Conservation (phyloP, 35 echinoderm and acorn worm genomes). For the Amphiura filiformis region DNA sequence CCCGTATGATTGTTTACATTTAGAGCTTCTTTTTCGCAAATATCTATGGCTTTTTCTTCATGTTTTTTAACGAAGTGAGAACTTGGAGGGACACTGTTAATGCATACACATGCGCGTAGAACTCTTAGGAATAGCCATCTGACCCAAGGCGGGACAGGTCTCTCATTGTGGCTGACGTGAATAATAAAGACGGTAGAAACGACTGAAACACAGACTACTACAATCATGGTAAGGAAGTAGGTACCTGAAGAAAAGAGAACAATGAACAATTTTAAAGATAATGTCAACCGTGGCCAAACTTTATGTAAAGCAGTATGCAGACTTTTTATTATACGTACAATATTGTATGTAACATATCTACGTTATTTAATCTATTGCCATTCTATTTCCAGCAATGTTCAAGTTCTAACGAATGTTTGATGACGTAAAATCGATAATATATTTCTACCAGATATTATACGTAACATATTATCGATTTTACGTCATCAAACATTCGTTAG, state of each 20-base stretch:
- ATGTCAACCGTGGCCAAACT: no score
- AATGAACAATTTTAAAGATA: neutral
- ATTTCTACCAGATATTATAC: no score
- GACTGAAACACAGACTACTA: neutral
- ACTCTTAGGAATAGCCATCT: neutral
- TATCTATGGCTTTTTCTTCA: neutral
- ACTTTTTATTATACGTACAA: no score
- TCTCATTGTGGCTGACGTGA: neutral
- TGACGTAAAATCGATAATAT: no score
- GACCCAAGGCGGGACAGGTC: neutral
- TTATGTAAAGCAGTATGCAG: no score
- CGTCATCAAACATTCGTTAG: no score
- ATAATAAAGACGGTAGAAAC: neutral
- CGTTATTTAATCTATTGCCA: no score
- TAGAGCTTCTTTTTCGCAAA: neutral
- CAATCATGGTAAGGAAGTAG: neutral
- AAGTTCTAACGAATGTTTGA: no score
- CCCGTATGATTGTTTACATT: neutral
- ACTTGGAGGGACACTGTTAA: neutral
- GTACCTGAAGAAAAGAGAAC: constrained; percentile 1
- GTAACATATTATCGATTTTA: no score
- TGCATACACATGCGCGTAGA: neutral
- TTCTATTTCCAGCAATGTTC: no score
- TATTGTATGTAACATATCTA: no score
- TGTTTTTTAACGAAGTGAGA: neutral